phyloP scores from a whole-genome alignment of 2,797 vertebrate genomes.

The Parotocinclus haroldoi region DNA sequence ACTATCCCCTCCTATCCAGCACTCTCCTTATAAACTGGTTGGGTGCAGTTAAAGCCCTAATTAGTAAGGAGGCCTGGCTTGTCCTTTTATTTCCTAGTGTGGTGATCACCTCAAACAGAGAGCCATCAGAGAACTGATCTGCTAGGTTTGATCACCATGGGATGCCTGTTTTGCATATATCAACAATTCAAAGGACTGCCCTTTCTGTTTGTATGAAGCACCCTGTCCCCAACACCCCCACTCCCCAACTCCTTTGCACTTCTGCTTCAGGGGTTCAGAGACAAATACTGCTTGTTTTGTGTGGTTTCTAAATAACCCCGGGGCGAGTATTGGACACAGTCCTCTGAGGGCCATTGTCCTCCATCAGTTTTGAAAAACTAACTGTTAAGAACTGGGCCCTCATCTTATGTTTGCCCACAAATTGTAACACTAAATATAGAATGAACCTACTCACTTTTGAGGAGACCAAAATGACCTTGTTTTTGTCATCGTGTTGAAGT shows the following conservation, averaged over 20 bases:
- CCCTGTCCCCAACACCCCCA: constrained; percentile 58
- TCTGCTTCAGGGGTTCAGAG: constrained; percentile 76
- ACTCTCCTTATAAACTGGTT: constrained; percentile 67
- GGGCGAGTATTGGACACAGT: constrained; percentile 62
- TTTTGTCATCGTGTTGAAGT: constrained; percentile 26
- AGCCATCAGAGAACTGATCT: constrained; percentile 73
- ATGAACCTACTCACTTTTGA: constrained; percentile 38
- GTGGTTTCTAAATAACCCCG: constrained; percentile 71
- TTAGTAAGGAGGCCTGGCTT: constrained; percentile 71
- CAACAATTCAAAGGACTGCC: constrained; percentile 70
- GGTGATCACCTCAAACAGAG: constrained; percentile 80
- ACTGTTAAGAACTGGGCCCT: constrained; percentile 43
- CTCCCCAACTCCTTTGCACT: constrained; percentile 59
- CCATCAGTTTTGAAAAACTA: constrained; percentile 56
- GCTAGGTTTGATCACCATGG: constrained; percentile 78
- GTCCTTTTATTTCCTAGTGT: constrained; percentile 73
- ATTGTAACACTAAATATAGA: constrained; percentile 52
- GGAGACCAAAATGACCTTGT: constrained; percentile 37
- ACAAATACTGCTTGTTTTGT: constrained; percentile 82
- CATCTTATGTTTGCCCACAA: constrained; percentile 49
- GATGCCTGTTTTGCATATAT: constrained; percentile 71
- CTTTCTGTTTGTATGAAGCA: constrained; percentile 48
- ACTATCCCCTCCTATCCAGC: constrained; percentile 46
- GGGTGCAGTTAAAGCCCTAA: constrained; percentile 77
- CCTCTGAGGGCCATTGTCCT: constrained; percentile 60